phyloP scores from a whole-genome alignment of 1,140 invertebrate species.

The Drosophila neocordata region DNA sequence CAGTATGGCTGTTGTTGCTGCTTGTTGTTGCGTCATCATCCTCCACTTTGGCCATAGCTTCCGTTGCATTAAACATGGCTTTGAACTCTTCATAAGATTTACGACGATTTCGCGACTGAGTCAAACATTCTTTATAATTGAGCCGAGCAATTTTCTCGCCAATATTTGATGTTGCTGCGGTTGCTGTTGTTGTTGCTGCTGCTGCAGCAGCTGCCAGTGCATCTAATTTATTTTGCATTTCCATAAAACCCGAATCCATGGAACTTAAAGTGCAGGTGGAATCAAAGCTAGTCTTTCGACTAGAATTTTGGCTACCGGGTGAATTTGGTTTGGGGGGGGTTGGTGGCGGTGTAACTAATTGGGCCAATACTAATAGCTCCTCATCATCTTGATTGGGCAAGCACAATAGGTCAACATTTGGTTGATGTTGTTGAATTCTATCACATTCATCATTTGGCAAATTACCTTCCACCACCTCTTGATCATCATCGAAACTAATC shows the following conservation, averaged over 20 bases:
- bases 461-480: slow-evolving; percentile 2
- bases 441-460: slow-evolving; percentile 19
- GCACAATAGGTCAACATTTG: slow-evolving; percentile 59
- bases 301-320: slow-evolving; percentile 67
- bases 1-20: slow-evolving; percentile 32
- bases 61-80: slow-evolving; percentile 70
- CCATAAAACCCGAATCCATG: slow-evolving; percentile 82
- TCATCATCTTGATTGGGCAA: slow-evolving; percentile 60
- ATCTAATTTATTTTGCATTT: slow-evolving; percentile 80
- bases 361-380: slow-evolving; percentile 23
- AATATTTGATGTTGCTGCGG: slow-evolving; percentile 8
- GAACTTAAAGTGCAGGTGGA: slow-evolving; percentile 82
- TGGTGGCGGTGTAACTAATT: slow-evolving; percentile 45
- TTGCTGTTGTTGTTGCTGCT: neutral
- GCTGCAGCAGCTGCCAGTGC: slow-evolving; percentile 60
- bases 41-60: slow-evolving; percentile 26
- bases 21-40: slow-evolving; percentile 68
- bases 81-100: slow-evolving; percentile 83
- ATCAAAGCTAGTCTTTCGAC: slow-evolving; percentile 82
- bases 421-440: slow-evolving; percentile 5
- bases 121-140: slow-evolving; percentile 78
- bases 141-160: slow-evolving; percentile 70
- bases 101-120: slow-evolving; percentile 80
- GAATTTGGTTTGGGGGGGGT: slow-evolving; percentile 57
- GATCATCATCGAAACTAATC: slow-evolving; percentile 77